Conservation (phyloP, 2,113 vertebrate genomes). For the Corythaeola cristata region DNA sequence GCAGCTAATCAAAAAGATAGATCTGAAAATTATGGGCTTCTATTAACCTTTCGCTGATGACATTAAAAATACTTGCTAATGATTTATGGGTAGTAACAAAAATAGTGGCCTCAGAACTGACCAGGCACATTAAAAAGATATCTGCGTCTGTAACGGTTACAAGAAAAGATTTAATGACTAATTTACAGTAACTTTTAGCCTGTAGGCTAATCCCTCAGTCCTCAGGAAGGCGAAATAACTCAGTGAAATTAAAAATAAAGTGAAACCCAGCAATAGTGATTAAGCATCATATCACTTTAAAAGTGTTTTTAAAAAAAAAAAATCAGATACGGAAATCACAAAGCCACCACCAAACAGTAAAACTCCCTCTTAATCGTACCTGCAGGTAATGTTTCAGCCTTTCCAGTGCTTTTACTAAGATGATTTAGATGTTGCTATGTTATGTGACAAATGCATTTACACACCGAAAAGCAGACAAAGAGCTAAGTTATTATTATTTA, state of each 20-base stretch:
- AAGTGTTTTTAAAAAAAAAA: not conserved
- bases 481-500: constrained; percentile 38
- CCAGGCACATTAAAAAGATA: constrained; percentile 55
- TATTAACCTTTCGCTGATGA: constrained; percentile 69
- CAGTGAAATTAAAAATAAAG: not conserved
- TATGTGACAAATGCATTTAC: not conserved
- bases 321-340: not conserved
- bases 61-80: constrained; percentile 69
- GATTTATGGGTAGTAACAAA: constrained; percentile 66
- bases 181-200: constrained; percentile 5
- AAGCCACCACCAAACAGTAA: not conserved
- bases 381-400: constrained; percentile 21
- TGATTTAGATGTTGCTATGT: constrained; percentile 4
- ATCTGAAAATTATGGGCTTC: constrained; percentile 58
- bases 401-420: constrained; percentile 19
- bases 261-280: not conserved
- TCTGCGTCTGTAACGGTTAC: constrained; percentile 25
- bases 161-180: constrained; percentile 51
- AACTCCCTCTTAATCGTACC: not conserved
- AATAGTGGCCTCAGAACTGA: constrained; percentile 54
- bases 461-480: not conserved
- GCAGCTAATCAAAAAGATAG: constrained; percentile 59
- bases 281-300: not conserved
- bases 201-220: not conserved
- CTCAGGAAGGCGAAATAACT: not conserved